Evolutionary conservation across 64 coral and sea anemone genomes (phyloP), one percentile per base, ranked within the genome.

Genomic region (Montipora cactus): DNA sequence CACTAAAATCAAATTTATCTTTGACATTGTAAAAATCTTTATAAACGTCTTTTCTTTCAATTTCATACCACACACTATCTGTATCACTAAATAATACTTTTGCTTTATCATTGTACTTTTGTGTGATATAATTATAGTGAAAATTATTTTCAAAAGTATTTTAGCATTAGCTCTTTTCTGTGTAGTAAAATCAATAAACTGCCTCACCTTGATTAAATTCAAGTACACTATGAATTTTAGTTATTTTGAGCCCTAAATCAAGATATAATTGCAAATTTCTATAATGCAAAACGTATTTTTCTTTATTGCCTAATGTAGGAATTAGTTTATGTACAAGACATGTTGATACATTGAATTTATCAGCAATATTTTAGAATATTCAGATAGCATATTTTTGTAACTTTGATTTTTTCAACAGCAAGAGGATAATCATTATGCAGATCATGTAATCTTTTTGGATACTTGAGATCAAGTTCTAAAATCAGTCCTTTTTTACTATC

Each of bases 191-290:
- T 78, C 76, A 47, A 78, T 78, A 22, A 45, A 78, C 16, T 78
- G 13, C 16, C 16, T 78, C 37, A 78, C 13, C 76, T 21, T 78
- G 76, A 20, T 78, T 78, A 20, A 78, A 78, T 50, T 78, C 76
- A 5, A 78, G 16, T 22, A 19, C 25, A 23, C 76, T 78, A 22
- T 78, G 76, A 50, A 78, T 2, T 22, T 21, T 78, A 3, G 13
- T 78, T 3, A 78, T 5, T 20, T 78, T 78, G 4, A 78, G 16
- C 4, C 76, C 76, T 16, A 47, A 13, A 22, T 44, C 8, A 12
- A 13, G 9, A 47, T 50, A 78, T 13, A 67, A 14, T 18, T 67
- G 8, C 4, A 67, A 67, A 14, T 67, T 67, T 67, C 62, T 67
- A 14, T 67, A 14, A 15, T 67, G 52, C 52, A 55, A 55, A 55